Conservation (phyloP, 2,113 vertebrate species). For the Apeltes quadracus region DNA sequence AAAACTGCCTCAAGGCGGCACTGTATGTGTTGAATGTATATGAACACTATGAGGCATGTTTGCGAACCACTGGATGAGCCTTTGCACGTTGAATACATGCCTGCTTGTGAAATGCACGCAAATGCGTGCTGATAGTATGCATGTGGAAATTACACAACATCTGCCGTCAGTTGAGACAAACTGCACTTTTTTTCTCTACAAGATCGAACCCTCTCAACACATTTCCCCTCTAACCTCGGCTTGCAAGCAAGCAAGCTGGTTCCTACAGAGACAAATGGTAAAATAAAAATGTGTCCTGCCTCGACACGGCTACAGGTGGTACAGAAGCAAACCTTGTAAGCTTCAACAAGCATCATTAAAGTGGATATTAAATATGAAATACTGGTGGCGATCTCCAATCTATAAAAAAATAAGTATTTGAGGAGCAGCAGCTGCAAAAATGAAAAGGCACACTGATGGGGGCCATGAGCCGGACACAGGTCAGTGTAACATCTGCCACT, state of each 20-base stretch:
- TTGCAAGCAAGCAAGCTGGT: background rate
- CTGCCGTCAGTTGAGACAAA: constrained; percentile 14
- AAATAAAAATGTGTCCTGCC: constrained; percentile 11
- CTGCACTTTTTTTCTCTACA: background rate
- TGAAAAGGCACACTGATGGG: constrained; percentile 39
- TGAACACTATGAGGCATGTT: background rate
- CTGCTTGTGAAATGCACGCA: constrained; percentile 34
- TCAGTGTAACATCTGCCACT: constrained; percentile 42
- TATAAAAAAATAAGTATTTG: constrained; percentile 31
- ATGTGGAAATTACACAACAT: constrained; percentile 12
- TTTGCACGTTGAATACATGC: background rate
- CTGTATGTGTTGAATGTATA: constrained; percentile 17
- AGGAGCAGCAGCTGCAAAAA: constrained; percentile 45
- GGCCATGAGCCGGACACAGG: constrained; percentile 21
- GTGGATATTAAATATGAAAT: constrained; percentile 24
- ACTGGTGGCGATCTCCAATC: constrained; percentile 12
- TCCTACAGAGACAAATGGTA: constrained; percentile 4
- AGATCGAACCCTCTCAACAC: background rate
- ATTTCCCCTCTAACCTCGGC: background rate
- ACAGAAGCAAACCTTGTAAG: constrained; percentile 26
- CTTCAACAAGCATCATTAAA: constrained; percentile 34
- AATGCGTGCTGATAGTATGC: constrained; percentile 9
- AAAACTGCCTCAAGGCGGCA: constrained; percentile 53
- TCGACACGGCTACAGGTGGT: background rate
- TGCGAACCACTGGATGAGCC: background rate